A percentile compares a stretch with the other conserved stretches of the same genome.
Conservation (phyloP, 2,113 vertebrate species). For the Melanostigma gelatinosum region DNA sequence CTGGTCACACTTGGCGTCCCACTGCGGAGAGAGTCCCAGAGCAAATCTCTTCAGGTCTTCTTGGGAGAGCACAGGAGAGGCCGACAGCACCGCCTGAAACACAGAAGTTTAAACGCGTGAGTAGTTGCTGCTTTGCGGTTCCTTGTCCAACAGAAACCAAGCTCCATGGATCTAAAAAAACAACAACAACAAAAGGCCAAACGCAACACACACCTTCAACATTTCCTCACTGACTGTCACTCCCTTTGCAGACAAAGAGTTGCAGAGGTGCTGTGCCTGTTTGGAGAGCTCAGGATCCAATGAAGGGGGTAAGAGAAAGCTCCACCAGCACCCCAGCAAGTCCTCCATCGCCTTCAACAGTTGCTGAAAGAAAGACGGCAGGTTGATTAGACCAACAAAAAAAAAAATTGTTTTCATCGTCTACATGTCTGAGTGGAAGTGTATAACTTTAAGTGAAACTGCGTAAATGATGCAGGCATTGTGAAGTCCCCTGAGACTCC, state of each 20-base stretch:
- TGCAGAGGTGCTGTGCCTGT: constrained; percentile 73
- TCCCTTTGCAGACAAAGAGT: constrained; percentile 75
- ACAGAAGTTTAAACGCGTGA: neutral
- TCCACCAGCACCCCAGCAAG: constrained; percentile 88
- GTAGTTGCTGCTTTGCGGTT: neutral
- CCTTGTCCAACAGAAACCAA: neutral
- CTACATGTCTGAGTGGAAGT: neutral
- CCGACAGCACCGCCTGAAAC: constrained; percentile 82
- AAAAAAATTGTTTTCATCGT: neutral
- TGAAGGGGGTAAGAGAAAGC: constrained; percentile 81
- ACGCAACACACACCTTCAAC: constrained; percentile 81
- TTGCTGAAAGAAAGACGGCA: constrained; percentile 72
- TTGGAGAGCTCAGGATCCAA: constrained; percentile 64
- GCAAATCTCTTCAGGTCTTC: constrained; percentile 80
- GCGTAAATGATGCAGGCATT: neutral
- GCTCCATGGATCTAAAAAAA: neutral
- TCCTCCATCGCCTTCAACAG: constrained; percentile 86
- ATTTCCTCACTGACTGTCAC: constrained; percentile 75
- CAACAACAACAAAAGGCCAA: neutral
- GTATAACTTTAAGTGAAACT: neutral
- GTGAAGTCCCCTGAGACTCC: neutral
- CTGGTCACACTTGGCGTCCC: constrained; percentile 70
- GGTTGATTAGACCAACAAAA: neutral
- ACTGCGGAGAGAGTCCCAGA: constrained; percentile 73
- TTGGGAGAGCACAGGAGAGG: constrained; percentile 77